These are phyloP conservation scores for Vulpes vulpes DNA, from an alignment of 2,113 vertebrate species.

Conservation along the genomic window DNA sequence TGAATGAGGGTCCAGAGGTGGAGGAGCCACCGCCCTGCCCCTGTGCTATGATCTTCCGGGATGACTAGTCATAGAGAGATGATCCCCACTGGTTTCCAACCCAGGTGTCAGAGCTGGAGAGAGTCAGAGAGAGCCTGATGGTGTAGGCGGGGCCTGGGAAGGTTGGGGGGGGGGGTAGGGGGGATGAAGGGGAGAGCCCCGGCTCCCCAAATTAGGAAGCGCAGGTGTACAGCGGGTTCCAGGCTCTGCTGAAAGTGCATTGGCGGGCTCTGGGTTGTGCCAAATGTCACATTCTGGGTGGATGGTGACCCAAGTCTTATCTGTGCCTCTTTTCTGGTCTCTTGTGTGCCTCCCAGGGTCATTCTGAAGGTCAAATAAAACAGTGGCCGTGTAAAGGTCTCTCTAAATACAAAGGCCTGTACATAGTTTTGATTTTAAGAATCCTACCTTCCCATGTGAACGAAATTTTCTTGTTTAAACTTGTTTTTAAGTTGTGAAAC, in stretches of 20 bases:
- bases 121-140: not conserved
- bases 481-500: not conserved
- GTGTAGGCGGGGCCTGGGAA: not conserved
- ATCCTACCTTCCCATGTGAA: not conserved
- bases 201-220: not conserved
- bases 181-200: fast-evolving
- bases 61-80: fast-evolving
- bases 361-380: not conserved
- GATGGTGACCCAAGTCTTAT: not conserved
- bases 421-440: not conserved
- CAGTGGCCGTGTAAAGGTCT: not conserved
- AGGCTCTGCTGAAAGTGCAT: not conserved
- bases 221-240: not conserved
- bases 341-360: not conserved
- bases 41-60: too few relatives aligned
- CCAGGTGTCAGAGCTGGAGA: not conserved
- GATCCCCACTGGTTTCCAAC: fast-evolving
- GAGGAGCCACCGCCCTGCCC: not conserved
- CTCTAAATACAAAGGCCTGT: not conserved
- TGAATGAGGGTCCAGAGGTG: too few relatives aligned
- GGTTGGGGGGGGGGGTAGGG: not conserved
- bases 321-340: not conserved
- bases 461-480: not conserved
- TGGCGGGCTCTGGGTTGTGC: not conserved
- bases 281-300: not conserved